A percentile compares a stretch with the other conserved stretches of the same genome.
Evolutionary conservation across 2,113 vertebrate genomes (phyloP).

Genomic region (Heterocephalus glaber): DNA sequence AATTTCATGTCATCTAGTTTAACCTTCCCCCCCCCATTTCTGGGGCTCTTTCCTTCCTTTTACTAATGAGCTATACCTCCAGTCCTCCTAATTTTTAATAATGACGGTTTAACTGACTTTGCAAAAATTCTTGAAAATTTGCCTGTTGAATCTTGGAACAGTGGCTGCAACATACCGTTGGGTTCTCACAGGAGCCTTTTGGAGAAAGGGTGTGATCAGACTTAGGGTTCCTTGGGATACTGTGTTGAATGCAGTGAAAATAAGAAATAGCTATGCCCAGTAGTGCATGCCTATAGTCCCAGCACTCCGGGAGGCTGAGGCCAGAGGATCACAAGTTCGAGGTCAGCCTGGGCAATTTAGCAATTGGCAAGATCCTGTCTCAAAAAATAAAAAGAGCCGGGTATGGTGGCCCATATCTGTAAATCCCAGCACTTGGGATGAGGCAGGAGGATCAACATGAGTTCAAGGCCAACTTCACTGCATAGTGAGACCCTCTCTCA

Average conservation of each 20-base stretch:
- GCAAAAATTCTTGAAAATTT: neutral
- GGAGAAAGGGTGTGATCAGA: neutral
- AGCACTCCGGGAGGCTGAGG: neutral
- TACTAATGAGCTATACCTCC: neutral
- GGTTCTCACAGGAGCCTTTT: neutral
- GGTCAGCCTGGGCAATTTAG: neutral
- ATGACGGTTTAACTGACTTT: neutral
- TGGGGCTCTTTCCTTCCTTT: neutral
- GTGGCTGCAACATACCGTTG: neutral
- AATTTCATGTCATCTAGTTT: neutral
- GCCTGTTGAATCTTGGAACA: neutral
- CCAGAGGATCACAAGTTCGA: neutral
- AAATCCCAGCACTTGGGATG: neutral
- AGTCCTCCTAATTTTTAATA: neutral
- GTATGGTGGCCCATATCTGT: neutral
- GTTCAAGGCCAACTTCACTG: neutral
- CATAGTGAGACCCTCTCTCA: neutral
- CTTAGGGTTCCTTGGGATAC: neutral
- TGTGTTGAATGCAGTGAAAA: neutral
- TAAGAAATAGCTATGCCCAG: neutral
- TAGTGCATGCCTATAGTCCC: neutral
- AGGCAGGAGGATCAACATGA: neutral
- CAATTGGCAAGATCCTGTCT: neutral
- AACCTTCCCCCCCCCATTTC: neutral
- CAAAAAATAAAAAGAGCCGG: neutral